phyloP scores from a whole-genome alignment of 2,113 vertebrate genomes.

The Eupsittula cactorum region DNA sequence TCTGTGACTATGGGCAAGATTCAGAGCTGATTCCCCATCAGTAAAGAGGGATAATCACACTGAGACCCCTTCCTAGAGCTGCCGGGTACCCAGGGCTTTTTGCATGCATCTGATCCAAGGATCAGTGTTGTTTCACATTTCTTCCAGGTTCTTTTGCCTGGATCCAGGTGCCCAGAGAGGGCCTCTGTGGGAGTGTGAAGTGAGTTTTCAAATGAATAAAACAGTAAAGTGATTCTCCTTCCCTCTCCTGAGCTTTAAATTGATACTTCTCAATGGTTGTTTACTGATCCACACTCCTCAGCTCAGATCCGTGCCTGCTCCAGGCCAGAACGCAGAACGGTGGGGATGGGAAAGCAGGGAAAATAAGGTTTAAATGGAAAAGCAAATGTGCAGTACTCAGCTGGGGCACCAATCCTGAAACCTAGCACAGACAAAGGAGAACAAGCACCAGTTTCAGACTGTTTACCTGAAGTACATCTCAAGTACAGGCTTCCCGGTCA shows the following conservation, averaged over 20 bases:
- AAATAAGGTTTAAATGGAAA: not conserved
- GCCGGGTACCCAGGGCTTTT: not conserved
- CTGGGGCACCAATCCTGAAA: not conserved
- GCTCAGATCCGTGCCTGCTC: not conserved
- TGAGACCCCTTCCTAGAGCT: not conserved
- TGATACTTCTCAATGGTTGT: not conserved
- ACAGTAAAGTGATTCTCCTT: not conserved
- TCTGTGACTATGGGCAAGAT: not conserved
- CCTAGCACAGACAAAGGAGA: not conserved
- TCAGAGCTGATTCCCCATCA: not conserved
- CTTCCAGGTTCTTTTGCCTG: not conserved
- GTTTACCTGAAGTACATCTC: not conserved
- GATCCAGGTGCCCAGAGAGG: not conserved
- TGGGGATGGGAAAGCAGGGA: not conserved
- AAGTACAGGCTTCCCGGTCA: not conserved
- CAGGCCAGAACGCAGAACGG: not conserved
- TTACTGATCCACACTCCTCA: not conserved
- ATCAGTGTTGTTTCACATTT: not conserved
- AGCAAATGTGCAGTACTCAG: not conserved
- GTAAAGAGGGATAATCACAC: not conserved
- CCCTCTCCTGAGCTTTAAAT: not conserved
- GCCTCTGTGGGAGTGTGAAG: not conserved
- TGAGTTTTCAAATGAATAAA: not conserved
- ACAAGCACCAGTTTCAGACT: not conserved
- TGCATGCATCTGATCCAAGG: not conserved